Evolutionary conservation across 2,888 invertebrate species (phyloP).

Genomic region (Volucella inanis): DNA sequence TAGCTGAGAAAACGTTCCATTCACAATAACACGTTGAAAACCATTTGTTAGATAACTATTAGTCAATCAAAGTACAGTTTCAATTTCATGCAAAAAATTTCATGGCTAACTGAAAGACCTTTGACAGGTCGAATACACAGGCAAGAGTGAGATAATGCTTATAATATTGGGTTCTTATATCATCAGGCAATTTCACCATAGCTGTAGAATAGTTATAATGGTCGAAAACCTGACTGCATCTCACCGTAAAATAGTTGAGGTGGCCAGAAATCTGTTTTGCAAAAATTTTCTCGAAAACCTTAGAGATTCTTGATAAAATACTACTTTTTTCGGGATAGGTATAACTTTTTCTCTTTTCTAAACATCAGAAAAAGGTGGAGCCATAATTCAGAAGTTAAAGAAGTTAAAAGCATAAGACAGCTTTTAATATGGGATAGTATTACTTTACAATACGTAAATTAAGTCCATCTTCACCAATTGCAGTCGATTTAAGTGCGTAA

Average conservation of each 20-base stretch:
- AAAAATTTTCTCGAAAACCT: slow-evolving; percentile 15
- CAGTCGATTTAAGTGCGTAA: background rate
- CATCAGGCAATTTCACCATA: background rate
- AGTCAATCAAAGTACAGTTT: background rate
- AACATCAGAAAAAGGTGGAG: background rate
- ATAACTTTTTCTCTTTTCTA: slow-evolving; percentile 11
- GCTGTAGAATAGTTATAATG: background rate
- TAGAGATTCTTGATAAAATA: slow-evolving; percentile 5
- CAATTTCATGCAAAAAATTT: background rate
- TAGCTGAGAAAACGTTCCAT: too few relatives aligned
- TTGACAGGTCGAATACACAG: background rate
- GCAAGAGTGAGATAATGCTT: background rate
- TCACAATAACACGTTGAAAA: too few relatives aligned
- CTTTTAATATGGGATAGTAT: slow-evolving; percentile 6
- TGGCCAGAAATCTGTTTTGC: background rate
- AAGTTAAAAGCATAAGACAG: slow-evolving; percentile 2
- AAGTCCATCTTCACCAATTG: background rate
- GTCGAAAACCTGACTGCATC: too few relatives aligned
- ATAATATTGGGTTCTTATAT: too few relatives aligned
- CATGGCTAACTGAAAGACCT: background rate
- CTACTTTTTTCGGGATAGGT: background rate
- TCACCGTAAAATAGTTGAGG: too few relatives aligned
- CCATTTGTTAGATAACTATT: too few relatives aligned
- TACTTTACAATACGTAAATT: background rate
- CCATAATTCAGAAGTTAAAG: background rate